Evolutionary conservation across 2,888 invertebrate genomes (phyloP).

Genomic region (Theodoxus fluviatilis): DNA sequence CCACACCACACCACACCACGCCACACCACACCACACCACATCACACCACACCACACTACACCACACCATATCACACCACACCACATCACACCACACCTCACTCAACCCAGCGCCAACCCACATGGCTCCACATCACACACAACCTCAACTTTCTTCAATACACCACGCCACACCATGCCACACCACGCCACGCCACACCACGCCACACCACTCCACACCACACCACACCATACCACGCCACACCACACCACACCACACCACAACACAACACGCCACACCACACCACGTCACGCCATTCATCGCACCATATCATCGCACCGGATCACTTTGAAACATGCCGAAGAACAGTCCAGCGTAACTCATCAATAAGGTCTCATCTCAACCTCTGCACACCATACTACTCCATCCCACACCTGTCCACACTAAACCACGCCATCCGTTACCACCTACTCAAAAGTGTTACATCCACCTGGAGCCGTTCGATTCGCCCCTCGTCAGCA

Average conservation of each 20-base stretch:
- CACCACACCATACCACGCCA: not conserved
- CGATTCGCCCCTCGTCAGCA: too few species aligned
- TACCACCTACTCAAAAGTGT: too few species aligned
- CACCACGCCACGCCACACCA: not conserved
- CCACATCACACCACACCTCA: not conserved
- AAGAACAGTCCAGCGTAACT: too few species aligned
- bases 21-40: not conserved
- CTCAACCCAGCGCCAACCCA: too few species aligned
- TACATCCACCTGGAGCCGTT: too few species aligned
- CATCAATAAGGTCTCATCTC: too few species aligned
- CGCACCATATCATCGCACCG: too few species aligned
- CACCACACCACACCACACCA: not conserved
- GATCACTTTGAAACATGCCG: too few species aligned
- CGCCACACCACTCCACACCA: not conserved
- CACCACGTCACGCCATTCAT: not conserved
- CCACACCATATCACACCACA: not conserved
- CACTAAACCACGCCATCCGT: too few species aligned
- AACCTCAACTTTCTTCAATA: not conserved
- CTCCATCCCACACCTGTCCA: too few species aligned
- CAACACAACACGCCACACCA: not conserved
- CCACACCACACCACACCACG: conserved; percentile 2
- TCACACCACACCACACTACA: too few species aligned
- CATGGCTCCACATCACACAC: not conserved
- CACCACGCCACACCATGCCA: not conserved
- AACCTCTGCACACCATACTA: too few species aligned